Evolutionary conservation across 1,140 invertebrate genomes (phyloP).

Genomic region (Agrilus planipennis): DNA sequence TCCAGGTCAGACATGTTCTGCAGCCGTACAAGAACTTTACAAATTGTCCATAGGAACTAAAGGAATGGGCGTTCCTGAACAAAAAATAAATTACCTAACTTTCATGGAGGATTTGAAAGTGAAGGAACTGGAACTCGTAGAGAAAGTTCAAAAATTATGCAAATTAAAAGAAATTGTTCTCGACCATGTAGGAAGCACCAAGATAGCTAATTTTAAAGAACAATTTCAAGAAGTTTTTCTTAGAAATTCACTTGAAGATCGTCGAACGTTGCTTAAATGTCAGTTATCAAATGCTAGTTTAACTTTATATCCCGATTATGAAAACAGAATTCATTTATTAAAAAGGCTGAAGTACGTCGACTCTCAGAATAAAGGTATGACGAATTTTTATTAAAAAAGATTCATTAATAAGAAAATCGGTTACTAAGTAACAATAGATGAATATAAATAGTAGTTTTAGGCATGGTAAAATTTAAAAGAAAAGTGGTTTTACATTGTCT

Average conservation of each 20-base stretch:
- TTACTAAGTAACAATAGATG: no score
- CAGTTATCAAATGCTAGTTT: constrained; percentile 76
- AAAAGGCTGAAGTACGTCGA: constrained; percentile 65
- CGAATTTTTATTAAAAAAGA: no score
- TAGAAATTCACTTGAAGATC: constrained; percentile 56
- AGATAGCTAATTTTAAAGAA: constrained; percentile 46
- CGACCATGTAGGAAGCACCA: constrained; percentile 30
- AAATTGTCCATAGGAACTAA: constrained; percentile 42
- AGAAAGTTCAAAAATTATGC: constrained; percentile 19
- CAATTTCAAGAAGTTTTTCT: constrained; percentile 64
- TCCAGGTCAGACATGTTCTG: constrained; percentile 46
- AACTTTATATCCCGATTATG: constrained; percentile 79
- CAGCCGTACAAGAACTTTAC: constrained; percentile 47
- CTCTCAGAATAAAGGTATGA: constrained; percentile 49
- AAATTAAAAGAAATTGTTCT: constrained; percentile 22
- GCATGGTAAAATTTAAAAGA: no score
- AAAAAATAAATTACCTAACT: constrained; percentile 26
- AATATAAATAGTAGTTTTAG: no score
- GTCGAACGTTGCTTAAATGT: constrained; percentile 58
- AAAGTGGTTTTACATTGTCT: no score
- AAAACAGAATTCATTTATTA: constrained; percentile 71
- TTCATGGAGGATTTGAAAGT: constrained; percentile 32
- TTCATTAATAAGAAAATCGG: no score
- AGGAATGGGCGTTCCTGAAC: constrained; percentile 24
- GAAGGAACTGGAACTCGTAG: constrained; percentile 24